Percentiles rank a stretch among this genome's conserved stretches.
Conservation (phyloP, 2,113 vertebrate genomes). For the Mesembrinibis cayennensis region DNA sequence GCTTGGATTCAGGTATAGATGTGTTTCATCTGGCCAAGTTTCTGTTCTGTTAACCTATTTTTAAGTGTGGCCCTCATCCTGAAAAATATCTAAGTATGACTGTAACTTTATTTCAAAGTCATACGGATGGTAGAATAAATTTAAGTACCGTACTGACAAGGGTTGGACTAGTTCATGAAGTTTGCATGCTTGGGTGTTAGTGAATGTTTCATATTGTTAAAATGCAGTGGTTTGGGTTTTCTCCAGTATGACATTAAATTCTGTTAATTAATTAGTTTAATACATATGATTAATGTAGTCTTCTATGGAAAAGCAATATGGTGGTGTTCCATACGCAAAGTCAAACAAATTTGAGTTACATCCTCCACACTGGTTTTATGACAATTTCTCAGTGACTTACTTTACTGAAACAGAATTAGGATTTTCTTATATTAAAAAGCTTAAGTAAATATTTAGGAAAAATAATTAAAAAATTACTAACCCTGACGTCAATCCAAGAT, state of each 20-base stretch:
- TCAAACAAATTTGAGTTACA: neutral
- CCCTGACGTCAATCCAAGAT: neutral
- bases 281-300: neutral
- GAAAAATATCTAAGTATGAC: neutral
- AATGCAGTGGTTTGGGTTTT: neutral
- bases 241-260: neutral
- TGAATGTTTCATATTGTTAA: neutral
- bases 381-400: neutral
- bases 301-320: neutral
- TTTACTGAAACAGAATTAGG: neutral
- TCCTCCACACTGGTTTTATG: neutral
- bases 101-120: constrained; percentile 20
- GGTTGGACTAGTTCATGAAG: neutral
- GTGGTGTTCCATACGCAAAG: neutral
- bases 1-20: neutral
- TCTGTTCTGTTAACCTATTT: neutral
- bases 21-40: neutral
- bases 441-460: neutral
- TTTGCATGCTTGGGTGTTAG: neutral
- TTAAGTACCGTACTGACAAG: neutral
- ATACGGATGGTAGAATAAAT: neutral
- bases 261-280: neutral
- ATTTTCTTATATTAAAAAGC: neutral
- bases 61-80: neutral
- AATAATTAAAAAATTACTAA: neutral